Percentiles rank a stretch among this genome's conserved stretches.
These are phyloP conservation scores for Probosciger aterrimus DNA, from an alignment of 2,113 vertebrate genomes.

Conservation along the genomic window DNA sequence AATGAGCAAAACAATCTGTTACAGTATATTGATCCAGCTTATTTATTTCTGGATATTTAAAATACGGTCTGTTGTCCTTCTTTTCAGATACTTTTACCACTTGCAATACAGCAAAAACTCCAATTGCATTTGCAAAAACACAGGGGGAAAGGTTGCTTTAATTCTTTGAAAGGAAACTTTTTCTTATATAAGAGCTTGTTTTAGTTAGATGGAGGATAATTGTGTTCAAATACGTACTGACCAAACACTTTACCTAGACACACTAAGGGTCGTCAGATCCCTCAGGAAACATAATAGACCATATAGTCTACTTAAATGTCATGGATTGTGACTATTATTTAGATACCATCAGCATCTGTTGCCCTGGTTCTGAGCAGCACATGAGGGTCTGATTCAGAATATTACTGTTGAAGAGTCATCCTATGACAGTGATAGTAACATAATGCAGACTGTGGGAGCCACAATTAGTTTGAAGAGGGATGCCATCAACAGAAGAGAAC, in stretches of 20 bases:
- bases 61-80: not conserved
- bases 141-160: not conserved
- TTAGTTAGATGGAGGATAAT: not conserved
- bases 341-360: not conserved
- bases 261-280: not conserved
- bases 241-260: not conserved
- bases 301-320: not conserved
- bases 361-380: not conserved
- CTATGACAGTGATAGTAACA: accelerated
- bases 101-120: not conserved
- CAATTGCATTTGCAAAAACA: not conserved
- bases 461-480: not conserved
- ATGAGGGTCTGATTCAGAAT: not conserved
- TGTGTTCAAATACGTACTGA: not conserved
- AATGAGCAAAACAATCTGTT: constrained; percentile 67
- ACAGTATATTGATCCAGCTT: constrained; percentile 52
- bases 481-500: not conserved
- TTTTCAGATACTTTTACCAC: not conserved
- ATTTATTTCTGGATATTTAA: constrained; percentile 48
- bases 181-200: not conserved
- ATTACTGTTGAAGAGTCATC: not conserved
- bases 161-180: not conserved
- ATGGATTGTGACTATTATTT: not conserved
- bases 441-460: not conserved
- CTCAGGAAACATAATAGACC: not conserved